These are phyloP conservation scores for Sicus ferrugineus DNA, from an alignment of 2,888 invertebrate species.

Conservation along the genomic window DNA sequence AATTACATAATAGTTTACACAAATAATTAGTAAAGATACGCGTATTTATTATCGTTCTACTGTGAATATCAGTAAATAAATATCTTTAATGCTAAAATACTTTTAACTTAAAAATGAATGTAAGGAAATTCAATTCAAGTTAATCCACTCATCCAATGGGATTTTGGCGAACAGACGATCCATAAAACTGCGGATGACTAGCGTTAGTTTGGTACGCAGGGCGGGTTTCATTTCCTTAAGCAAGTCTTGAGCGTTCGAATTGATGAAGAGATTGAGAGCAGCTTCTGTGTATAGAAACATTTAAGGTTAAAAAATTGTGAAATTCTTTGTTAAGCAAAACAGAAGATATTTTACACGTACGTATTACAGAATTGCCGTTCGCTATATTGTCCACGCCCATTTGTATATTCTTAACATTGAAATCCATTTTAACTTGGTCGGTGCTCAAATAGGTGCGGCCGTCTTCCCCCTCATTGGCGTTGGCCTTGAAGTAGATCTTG, in stretches of 20 bases:
- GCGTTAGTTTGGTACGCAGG: conserved; percentile 77
- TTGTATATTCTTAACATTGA: conserved; percentile 80
- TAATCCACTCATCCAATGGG: conserved; percentile 81
- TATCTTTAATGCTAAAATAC: too few relatives aligned
- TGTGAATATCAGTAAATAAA: too few relatives aligned
- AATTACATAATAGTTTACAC: too few relatives aligned
- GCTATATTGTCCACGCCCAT: conserved; percentile 88
- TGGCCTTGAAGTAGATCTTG: conserved; percentile 82
- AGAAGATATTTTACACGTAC: conserved; percentile 74
- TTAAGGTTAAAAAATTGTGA: background rate
- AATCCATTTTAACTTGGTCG: conserved; percentile 84
- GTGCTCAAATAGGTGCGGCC: conserved; percentile 75
- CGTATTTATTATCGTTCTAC: too few relatives aligned
- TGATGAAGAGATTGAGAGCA: conserved; percentile 85
- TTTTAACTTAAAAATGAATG: too few relatives aligned
- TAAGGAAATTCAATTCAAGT: conserved; percentile 51
- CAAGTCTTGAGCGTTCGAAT: conserved; percentile 83
- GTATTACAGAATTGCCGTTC: conserved; percentile 80
- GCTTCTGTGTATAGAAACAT: conserved; percentile 70
- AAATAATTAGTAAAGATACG: too few relatives aligned
- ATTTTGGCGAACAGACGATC: conserved; percentile 78
- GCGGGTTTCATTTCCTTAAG: conserved; percentile 89
- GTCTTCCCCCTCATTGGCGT: conserved; percentile 69
- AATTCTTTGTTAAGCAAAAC: background rate
- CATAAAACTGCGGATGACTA: conserved; percentile 78